Conservation (phyloP, 2,888 invertebrate genomes). For the Mechanitis messenoides region DNA sequence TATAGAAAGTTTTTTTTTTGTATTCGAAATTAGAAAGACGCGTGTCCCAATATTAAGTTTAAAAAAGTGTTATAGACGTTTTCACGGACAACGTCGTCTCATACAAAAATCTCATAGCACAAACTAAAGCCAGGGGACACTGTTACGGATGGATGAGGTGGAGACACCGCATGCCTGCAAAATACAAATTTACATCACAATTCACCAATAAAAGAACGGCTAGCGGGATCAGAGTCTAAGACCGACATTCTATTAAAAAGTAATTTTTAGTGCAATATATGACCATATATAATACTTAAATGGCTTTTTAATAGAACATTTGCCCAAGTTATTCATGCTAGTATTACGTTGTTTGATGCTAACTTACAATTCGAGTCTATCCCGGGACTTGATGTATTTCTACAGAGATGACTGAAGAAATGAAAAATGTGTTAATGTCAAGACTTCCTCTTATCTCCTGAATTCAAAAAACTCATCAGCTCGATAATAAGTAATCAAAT, state of each 20-base stretch:
- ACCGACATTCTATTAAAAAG: conserved; percentile 22
- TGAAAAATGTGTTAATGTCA: conserved; percentile 32
- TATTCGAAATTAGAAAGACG: too few relatives aligned
- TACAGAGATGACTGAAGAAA: conserved; percentile 34
- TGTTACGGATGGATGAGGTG: conserved; percentile 14
- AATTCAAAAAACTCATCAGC: neutral
- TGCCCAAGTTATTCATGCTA: conserved; percentile 22
- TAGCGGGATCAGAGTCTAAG: conserved; percentile 21
- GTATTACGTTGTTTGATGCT: conserved; percentile 29
- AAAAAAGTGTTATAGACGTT: conserved; percentile 17
- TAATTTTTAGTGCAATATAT: neutral
- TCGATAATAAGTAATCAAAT: neutral
- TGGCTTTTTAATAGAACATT: conserved; percentile 21
- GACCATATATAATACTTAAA: neutral
- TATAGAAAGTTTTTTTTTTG: too few relatives aligned
- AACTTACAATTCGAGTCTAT: conserved; percentile 34
- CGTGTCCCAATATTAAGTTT: neutral
- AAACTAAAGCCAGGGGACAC: conserved; percentile 23
- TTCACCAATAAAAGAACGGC: conserved; percentile 12
- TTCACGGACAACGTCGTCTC: conserved; percentile 15
- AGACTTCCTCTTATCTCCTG: neutral
- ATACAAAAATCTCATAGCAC: conserved; percentile 11
- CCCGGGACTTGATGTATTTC: conserved; percentile 35
- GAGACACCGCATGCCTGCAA: conserved; percentile 20
- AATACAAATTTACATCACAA: conserved; percentile 11